phyloP scores from a whole-genome alignment of 2,113 vertebrate genomes.

The Hoplias malabaricus region DNA sequence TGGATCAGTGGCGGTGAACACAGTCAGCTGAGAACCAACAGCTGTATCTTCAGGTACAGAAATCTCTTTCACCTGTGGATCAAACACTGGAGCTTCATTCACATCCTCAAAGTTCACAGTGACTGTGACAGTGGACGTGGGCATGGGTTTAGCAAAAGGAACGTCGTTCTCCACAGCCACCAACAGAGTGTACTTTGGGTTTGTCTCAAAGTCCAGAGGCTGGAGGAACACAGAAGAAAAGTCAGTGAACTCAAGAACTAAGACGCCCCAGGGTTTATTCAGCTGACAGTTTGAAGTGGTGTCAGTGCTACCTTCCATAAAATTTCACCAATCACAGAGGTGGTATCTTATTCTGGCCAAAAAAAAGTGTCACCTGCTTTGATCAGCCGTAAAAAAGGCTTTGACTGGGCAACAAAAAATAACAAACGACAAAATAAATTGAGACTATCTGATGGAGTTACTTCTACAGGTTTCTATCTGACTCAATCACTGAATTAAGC shows the following conservation, averaged over 20 bases:
- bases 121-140: slow-evolving; percentile 79
- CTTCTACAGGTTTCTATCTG: no score
- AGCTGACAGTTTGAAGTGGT: slow-evolving; percentile 61
- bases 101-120: slow-evolving; percentile 73
- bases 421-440: no score
- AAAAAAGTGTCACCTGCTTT: no score
- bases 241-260: slow-evolving; percentile 56
- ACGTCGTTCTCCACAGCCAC: slow-evolving; percentile 73
- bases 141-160: slow-evolving; percentile 57
- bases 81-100: slow-evolving; percentile 78
- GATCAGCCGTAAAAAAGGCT: no score
- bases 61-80: slow-evolving; percentile 64
- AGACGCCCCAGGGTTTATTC: no score
- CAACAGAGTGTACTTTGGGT: slow-evolving; percentile 64
- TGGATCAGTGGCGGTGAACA: slow-evolving; percentile 82
- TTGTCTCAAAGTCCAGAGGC: slow-evolving; percentile 85
- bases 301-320: slow-evolving; percentile 76
- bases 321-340: no score
- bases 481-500: no score
- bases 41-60: slow-evolving; percentile 69
- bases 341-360: slow-evolving; percentile 78
- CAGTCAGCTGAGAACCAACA: slow-evolving; percentile 56
- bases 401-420: no score
- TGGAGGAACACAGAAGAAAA: slow-evolving; percentile 67
- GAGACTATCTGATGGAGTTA: no score